Conservation (phyloP, 2,113 vertebrate species). For the Odocoileus hemionus region DNA sequence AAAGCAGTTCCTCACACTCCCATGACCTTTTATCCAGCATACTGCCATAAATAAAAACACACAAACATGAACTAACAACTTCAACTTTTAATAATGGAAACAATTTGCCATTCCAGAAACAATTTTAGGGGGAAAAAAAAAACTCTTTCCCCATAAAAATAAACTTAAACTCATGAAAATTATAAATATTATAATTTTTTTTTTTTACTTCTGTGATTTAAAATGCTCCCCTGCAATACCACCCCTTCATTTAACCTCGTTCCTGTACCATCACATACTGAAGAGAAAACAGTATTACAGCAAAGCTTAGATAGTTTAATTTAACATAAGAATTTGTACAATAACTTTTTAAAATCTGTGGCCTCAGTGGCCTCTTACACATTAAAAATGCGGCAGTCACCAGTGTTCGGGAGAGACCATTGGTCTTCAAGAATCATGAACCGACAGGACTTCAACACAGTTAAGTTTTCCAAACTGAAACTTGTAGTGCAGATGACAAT, state of each 20-base stretch:
- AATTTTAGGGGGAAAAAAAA: slow-evolving; percentile 75
- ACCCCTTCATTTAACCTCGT: slow-evolving; percentile 58
- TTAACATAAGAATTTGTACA: slow-evolving; percentile 46
- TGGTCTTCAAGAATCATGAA: neutral
- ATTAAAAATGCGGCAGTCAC: slow-evolving; percentile 56
- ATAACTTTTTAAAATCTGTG: neutral
- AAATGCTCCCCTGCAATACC: slow-evolving; percentile 65
- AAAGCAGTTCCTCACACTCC: neutral
- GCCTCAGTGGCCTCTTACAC: slow-evolving; percentile 34
- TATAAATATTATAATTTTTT: slow-evolving; percentile 84
- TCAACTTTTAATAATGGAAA: slow-evolving; percentile 88
- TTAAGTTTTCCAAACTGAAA: slow-evolving; percentile 71
- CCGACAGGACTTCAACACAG: slow-evolving; percentile 52
- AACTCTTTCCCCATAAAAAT: slow-evolving; percentile 84
- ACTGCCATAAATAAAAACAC: slow-evolving; percentile 12
- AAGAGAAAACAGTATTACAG: slow-evolving; percentile 72
- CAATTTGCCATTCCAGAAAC: slow-evolving; percentile 80
- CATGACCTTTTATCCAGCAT: neutral
- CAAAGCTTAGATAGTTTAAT: slow-evolving; percentile 68
- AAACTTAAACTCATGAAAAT: slow-evolving; percentile 82
- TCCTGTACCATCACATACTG: slow-evolving; percentile 79
- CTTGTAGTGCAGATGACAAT: slow-evolving; percentile 75
- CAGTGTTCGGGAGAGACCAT: slow-evolving; percentile 70
- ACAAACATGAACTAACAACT: slow-evolving; percentile 69
- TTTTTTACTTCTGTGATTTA: slow-evolving; percentile 68